Evolutionary conservation across 1,140 invertebrate genomes (phyloP), one percentile per base, ranked within the genome.

Genomic region (Akabosia matsudoensis): DNA sequence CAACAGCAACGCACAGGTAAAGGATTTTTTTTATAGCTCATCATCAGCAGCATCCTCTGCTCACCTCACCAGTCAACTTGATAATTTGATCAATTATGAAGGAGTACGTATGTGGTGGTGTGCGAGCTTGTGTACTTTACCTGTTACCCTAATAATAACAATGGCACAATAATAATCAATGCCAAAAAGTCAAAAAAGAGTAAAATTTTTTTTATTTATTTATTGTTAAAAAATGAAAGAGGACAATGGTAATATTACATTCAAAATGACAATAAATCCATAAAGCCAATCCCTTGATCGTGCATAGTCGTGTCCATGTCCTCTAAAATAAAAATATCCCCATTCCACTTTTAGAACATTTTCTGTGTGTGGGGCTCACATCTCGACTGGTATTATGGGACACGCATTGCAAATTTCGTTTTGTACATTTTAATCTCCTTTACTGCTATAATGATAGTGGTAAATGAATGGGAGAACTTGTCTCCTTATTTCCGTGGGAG

Each of bases 401-500:
- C 54, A 61, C 54, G 54, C 54, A 61, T 61, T 61, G 24, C 24
- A n/a, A 61, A 14, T n/a, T n/a, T 61, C 13, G 14, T 61, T n/a
- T 61, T 14, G 24, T 61, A 14, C 14, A 61, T n/a, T 61, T 14
- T 61, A 14, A n/a, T 14, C 54, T 24, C 3, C n/a, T 14, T 16
- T 24, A n/a, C n/a, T 51, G n/a, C 10, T 13, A 61, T 61, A 7
- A 61, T 4, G 54, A 24, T 22, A 22, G 14, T 14, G 24, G 14
- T 14, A 24, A 61, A 24, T 61, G 61, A 67, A 67, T 67, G 61
- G 61, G 61, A 67, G 61, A 67, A 67, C 61, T 67, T 31, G 10
- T 67, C 30, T 67, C 61, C 61, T 67, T 67, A 67, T 67, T 67
- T 67, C 61, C 28, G 61, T 67, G 61, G 61, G 61, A 67, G 61